Percentiles rank a stretch among this genome's conserved stretches.
Evolutionary conservation across 2,113 vertebrate species (phyloP).

Genomic region (Columba janthina): DNA sequence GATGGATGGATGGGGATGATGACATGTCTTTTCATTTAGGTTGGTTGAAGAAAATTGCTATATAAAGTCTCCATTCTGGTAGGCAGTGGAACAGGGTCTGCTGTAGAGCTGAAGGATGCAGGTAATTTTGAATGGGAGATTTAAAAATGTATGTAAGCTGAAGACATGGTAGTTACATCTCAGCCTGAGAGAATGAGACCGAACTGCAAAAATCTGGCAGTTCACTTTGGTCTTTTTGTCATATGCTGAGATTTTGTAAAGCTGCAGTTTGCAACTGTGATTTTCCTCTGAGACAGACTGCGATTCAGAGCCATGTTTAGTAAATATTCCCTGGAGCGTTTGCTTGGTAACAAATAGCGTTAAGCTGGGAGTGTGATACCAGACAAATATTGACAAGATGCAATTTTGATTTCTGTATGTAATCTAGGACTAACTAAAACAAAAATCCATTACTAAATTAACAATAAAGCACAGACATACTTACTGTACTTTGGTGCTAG

Average conservation of each 20-base stretch:
- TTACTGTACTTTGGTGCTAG: not conserved
- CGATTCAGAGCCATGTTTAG: not conserved
- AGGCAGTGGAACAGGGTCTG: not conserved
- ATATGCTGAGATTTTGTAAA: not conserved
- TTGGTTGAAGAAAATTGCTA: not conserved
- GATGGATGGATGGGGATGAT: not conserved
- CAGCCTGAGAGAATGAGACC: not conserved
- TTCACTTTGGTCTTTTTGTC: not conserved
- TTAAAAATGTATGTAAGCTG: not conserved
- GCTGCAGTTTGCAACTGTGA: not conserved
- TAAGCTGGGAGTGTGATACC: not conserved
- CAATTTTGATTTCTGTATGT: not conserved
- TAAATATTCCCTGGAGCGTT: not conserved
- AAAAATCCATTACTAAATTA: not conserved
- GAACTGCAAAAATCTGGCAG: not conserved
- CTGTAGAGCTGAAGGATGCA: not conserved
- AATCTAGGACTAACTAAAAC: not conserved
- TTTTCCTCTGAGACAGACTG: not conserved
- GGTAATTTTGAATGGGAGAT: not conserved
- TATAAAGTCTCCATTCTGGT: not conserved
- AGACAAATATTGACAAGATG: not conserved
- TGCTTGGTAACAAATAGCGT: not conserved
- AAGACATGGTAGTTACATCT: not conserved
- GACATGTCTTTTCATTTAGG: slow-evolving; percentile 2
- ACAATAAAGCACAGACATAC: not conserved